These are phyloP conservation scores for Lycaon pictus DNA, from an alignment of 2,113 vertebrate species.

Conservation along the genomic window DNA sequence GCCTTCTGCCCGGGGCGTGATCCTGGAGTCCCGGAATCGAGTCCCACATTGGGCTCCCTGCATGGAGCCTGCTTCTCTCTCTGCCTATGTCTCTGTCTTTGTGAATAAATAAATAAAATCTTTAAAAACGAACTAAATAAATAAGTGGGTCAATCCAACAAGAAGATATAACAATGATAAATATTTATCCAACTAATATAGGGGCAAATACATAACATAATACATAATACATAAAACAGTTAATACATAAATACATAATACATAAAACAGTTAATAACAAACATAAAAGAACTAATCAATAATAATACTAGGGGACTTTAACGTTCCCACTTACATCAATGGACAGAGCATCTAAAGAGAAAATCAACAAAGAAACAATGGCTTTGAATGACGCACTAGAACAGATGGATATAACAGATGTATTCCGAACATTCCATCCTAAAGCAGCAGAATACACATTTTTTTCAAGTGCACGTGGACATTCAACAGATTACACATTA, in stretches of 20 bases:
- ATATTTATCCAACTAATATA: neutral
- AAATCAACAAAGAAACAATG: neutral
- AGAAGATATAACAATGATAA: neutral
- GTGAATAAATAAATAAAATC: too few species aligned
- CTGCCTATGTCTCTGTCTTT: too few species aligned
- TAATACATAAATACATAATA: neutral
- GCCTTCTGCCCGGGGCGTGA: too few species aligned
- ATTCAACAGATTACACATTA: neutral
- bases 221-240: neutral
- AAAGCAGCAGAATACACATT: neutral
- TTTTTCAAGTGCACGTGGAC: neutral
- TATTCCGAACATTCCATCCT: neutral
- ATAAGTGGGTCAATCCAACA: neutral
- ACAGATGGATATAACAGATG: neutral
- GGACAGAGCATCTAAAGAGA: neutral
- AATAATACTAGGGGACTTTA: neutral
- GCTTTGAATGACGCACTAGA: neutral
- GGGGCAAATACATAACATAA: neutral
- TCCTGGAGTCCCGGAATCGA: too few species aligned
- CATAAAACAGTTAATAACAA: neutral
- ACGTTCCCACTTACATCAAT: too few species aligned
- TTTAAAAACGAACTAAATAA: neutral
- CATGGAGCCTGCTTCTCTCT: too few species aligned
- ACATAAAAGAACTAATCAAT: neutral
- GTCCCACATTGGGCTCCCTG: too few species aligned